phyloP scores from a whole-genome alignment of 2,113 vertebrate genomes.

The Ellobius talpinus region DNA sequence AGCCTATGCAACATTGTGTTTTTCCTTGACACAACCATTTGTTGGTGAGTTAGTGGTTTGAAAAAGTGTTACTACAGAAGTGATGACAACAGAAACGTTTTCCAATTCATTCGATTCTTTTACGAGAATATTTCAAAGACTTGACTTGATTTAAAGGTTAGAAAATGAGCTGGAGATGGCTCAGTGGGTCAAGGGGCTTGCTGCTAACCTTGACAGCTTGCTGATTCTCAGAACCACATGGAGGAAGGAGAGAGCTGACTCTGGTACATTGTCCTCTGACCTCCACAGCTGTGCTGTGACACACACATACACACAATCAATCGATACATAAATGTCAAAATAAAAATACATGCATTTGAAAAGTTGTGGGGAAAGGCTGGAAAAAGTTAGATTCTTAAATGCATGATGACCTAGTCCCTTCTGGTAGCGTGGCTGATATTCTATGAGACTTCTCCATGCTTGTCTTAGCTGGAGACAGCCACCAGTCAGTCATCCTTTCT shows the following conservation, averaged over 20 bases:
- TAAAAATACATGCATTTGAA: neutral
- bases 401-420: neutral
- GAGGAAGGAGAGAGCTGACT: neutral
- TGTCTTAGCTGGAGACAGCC: neutral
- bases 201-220: neutral
- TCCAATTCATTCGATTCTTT: neutral
- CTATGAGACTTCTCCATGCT: neutral
- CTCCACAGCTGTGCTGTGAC: neutral
- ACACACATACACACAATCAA: neutral
- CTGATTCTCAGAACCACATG: neutral
- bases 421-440: neutral
- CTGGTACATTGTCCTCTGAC: neutral
- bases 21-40: neutral
- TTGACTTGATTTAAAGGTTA: neutral
- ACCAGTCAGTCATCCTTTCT: neutral
- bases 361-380: neutral
- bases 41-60: neutral
- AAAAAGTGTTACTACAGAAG: constrained; percentile 14
- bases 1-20: neutral
- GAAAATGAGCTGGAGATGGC: neutral
- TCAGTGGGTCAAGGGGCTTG: neutral
- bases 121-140: constrained; percentile 25
- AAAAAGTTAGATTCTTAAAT: neutral
- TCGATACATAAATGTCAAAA: no score
- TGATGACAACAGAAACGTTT: neutral